Conservation (phyloP, 2,797 vertebrate genomes). For the Adelosebastes latens region DNA sequence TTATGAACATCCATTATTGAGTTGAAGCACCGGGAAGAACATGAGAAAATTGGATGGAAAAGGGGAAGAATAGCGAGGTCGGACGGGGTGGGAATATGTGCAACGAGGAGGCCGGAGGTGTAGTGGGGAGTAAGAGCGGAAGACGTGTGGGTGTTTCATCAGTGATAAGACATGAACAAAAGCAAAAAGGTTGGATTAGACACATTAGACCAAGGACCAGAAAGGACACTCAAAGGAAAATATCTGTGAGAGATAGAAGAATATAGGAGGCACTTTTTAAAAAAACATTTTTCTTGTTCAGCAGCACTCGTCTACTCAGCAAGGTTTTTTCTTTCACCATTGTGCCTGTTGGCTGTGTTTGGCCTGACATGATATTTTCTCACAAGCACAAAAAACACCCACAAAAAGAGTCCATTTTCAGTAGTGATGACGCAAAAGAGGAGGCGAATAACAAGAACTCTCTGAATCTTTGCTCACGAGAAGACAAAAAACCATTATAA, state of each 20-base stretch:
- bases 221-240: conserved; percentile 12
- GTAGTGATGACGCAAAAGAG: conserved; percentile 1
- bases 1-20: conserved; percentile 71
- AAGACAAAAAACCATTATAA: neutral
- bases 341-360: conserved; percentile 21
- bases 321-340: neutral
- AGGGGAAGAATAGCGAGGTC: conserved; percentile 20
- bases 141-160: conserved; percentile 39
- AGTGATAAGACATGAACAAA: conserved; percentile 20
- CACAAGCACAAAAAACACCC: neutral
- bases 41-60: conserved; percentile 32
- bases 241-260: neutral
- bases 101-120: conserved; percentile 12
- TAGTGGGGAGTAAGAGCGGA: neutral
- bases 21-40: conserved; percentile 42
- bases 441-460: neutral
- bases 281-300: conserved; percentile 24
- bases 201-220: neutral
- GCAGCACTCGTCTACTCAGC: conserved; percentile 2
- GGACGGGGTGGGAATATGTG: conserved; percentile 22
- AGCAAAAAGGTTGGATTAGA: conserved; percentile 26
- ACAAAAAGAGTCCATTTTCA: conserved; percentile 11
- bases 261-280: conserved; percentile 2
- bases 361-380: conserved; percentile 17
- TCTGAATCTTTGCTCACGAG: neutral